Base-by-base conservation (phyloP, 2,113 vertebrate genomes). In the Limnothrissa miodon region DNA sequence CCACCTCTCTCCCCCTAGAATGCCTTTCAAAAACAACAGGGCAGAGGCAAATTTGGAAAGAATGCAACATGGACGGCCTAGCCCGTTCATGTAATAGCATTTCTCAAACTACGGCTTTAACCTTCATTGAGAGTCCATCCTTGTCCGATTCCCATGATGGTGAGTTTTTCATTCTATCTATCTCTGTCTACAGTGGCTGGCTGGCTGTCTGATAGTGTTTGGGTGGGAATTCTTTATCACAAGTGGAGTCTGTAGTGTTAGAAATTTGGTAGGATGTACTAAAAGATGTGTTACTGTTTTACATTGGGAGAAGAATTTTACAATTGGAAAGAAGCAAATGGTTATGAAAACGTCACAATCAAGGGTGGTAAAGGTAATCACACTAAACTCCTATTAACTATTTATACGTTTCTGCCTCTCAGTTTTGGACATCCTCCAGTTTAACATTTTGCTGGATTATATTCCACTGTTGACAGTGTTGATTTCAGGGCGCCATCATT, bases 11-110 rank as follows among this genome's bases (percentile, higher is more conserved):
- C 42, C 42, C 2, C 42, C 5, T 45, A 88, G 89, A 88, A 48
- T 45, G 83, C 85, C 78, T 88, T 29, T 88, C 87, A 6, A 21
- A 85, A 78, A 15, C 79, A 9, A 0, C 79, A 29, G 78, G 74
- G 45, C 85, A 83, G 79, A 78, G 80, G 48, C 42, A n/a, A n/a
- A n/a, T n/a, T n/a, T n/a, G n/a, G n/a, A n/a, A n/a, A n/a, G n/a
- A n/a, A n/a, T n/a, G n/a, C n/a, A n/a, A 33, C 66, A 29, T 74
- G 29, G 66, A 13, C 25, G 36, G 33, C 17, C 66, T 33, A 33
- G 29, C 13, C 66, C 66, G 19, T 74, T 74, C 66, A 33, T 74
- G 66, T 39, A 33, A 33, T 29, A 74, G 4, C 66, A 36, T 33
- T 33, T 74, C 11, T 74, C 66, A 74, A 36, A 33, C 36, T 15